phyloP scores from a whole-genome alignment of 2,888 invertebrate species.

The Brachypterus glaber region DNA sequence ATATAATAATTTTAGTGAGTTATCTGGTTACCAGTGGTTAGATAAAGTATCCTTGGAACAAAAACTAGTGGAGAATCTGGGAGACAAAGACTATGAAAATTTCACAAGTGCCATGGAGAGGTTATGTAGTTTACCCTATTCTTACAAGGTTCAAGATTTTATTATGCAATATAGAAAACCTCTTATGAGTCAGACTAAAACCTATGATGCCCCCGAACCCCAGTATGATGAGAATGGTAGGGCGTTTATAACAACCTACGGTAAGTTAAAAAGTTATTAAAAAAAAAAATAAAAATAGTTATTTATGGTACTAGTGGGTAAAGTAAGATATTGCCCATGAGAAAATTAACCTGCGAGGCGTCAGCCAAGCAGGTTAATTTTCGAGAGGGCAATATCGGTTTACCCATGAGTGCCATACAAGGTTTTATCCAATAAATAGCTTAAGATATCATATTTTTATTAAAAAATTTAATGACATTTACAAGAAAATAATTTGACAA shows the following conservation, averaged over 20 bases:
- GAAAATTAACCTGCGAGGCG: no score
- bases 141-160: slow-evolving; percentile 60
- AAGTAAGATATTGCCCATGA: no score
- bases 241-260: slow-evolving; percentile 61
- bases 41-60: slow-evolving; percentile 56
- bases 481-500: no score
- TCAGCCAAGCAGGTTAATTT: no score
- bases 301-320: no score
- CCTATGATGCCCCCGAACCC: slow-evolving; percentile 56
- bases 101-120: slow-evolving; percentile 65
- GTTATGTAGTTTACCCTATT: slow-evolving; percentile 59
- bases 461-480: no score
- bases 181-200: slow-evolving; percentile 48
- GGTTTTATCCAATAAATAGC: no score
- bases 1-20: slow-evolving; percentile 44
- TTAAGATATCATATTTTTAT: no score
- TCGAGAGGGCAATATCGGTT: no score
- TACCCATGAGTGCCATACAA: no score
- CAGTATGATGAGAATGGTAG: slow-evolving; percentile 60
- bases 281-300: not conserved
- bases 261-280: slow-evolving; percentile 32
- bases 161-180: slow-evolving; percentile 60
- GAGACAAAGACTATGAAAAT: slow-evolving; percentile 60
- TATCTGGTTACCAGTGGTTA: slow-evolving; percentile 54
- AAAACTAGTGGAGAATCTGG: slow-evolving; percentile 55